Evolutionary conservation across 2,113 vertebrate genomes (phyloP).

Genomic region (Neopipo cinnamomea): DNA sequence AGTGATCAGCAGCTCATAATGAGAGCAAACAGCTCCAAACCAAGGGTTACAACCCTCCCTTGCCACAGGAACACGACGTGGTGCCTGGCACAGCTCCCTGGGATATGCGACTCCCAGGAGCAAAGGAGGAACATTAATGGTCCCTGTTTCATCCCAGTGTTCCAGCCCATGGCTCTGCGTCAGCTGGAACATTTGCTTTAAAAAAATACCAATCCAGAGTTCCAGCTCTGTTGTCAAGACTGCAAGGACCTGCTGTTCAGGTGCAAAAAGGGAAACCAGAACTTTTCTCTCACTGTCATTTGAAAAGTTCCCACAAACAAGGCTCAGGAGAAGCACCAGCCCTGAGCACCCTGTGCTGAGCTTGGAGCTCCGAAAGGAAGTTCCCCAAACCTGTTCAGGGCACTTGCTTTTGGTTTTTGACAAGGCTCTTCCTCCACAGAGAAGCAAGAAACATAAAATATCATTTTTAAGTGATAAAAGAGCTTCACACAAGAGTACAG

Average conservation of each 20-base stretch:
- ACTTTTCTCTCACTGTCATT: not conserved
- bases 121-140: not conserved
- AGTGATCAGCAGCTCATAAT: fast-evolving
- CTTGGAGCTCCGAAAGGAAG: not conserved
- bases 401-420: not conserved
- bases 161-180: not conserved
- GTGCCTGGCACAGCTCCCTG: not conserved
- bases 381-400: not conserved
- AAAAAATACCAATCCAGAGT: not conserved
- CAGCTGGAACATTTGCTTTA: not conserved
- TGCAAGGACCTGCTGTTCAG: not conserved
- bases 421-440: not conserved
- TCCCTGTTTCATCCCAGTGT: not conserved
- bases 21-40: not conserved
- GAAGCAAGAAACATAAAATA: no score
- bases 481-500: no score
- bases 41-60: not conserved
- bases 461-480: no score
- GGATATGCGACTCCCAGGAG: not conserved
- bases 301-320: not conserved
- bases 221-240: not conserved
- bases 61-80: not conserved
- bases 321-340: not conserved
- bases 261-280: not conserved
- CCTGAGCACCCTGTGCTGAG: not conserved